Base-by-base conservation (phyloP, 1,140 invertebrate genomes). In the Phymorhynchus buccinoides region DNA sequence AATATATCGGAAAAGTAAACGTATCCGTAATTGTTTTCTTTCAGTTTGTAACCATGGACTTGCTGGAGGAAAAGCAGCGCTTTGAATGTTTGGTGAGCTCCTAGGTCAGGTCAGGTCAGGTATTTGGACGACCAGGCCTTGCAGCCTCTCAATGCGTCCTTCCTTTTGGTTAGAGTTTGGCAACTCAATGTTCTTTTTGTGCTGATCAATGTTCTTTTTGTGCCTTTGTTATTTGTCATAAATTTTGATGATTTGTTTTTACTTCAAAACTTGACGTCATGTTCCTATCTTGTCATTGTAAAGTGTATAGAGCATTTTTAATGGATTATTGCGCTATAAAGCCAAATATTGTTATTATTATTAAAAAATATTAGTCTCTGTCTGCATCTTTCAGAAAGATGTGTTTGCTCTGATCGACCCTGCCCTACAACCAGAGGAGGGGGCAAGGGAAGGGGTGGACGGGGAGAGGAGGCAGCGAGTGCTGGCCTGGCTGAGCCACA, bases 311-410 rank as follows among this genome's bases (percentile, higher is more conserved):
- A 68, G n/a, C 62, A 0, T 68, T n/a, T 68, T 2, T 68, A 30
- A n/a, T 68, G n/a, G 22, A 68, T 68, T 9, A 68, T 68, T 1
- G 30, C 22, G n/a, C n/a, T 16, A 68, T 0, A n/a, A 68, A 68
- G 14, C 14, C n/a, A 7, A n/a, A 7, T 2, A 68, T 68, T n/a
- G 18, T 68, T 68, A 7, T 68, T 68, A n/a, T n/a, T n/a, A 52
- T 14, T 52, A 52, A 2, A 18, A 18, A 18, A 52, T 18, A 71
- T 71, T n/a, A 22, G 66, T 71, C 66, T n/a, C 9, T 48, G 16
- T 68, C 73, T 32, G 2, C 41, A 71, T 71, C 3, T 71, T 68
- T 42, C 81, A 83, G 81, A 83, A 73, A 32, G 81, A 83, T 32
- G 35, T 83, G 12, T 83, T 68, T 30, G 18, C 81, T 32, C 30